A percentile compares a stretch with the other conserved stretches of the same genome.
These are phyloP conservation scores for Ictalurus furcatus DNA, from an alignment of 2,113 vertebrate species.

Conservation along the genomic window DNA sequence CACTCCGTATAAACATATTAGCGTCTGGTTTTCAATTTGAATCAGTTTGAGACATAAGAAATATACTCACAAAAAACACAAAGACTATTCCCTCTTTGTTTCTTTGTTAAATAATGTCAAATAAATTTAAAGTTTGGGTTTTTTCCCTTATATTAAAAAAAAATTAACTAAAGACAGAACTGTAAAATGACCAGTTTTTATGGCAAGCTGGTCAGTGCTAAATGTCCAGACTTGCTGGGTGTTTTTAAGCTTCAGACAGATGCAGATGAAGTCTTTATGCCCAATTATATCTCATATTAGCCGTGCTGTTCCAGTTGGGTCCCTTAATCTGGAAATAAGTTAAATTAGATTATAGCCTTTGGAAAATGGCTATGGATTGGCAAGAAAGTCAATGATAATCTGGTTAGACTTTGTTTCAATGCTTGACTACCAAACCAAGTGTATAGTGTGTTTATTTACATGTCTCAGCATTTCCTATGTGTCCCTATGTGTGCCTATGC, in stretches of 20 bases:
- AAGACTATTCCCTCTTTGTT: background rate
- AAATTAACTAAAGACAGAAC: background rate
- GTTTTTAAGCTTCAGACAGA: constrained; percentile 17
- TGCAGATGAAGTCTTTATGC: constrained; percentile 63
- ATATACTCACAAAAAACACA: background rate
- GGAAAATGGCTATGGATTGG: constrained; percentile 59
- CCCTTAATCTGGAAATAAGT: constrained; percentile 39
- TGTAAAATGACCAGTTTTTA: background rate
- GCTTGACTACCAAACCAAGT: constrained; percentile 42
- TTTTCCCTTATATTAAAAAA: background rate
- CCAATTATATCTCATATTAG: constrained; percentile 64
- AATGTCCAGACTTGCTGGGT: constrained; percentile 5
- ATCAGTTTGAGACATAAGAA: background rate
- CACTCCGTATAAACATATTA: background rate
- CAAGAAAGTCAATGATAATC: constrained; percentile 67
- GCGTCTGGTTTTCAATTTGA: background rate
- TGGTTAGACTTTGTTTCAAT: constrained; percentile 56
- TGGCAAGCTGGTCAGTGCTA: background rate
- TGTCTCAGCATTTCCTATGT: constrained; percentile 18
- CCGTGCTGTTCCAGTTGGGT: constrained; percentile 47
- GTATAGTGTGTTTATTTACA: constrained; percentile 25
- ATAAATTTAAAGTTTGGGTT: background rate
- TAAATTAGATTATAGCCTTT: constrained; percentile 57
- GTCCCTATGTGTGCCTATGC: background rate
- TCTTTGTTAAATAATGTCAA: background rate